phyloP scores from a whole-genome alignment of 2,888 invertebrate species.

The Troides aeacus region DNA sequence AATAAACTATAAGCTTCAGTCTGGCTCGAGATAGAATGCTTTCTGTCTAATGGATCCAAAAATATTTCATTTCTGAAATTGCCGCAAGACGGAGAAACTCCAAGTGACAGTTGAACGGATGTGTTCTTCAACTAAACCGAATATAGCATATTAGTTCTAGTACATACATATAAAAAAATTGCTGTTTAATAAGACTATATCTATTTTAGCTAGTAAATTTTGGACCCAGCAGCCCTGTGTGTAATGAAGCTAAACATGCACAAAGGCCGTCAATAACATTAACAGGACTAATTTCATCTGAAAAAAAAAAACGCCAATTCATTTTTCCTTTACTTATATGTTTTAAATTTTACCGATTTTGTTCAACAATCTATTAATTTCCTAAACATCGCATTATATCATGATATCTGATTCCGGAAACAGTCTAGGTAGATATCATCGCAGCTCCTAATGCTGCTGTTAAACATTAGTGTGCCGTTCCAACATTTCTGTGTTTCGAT shows the following conservation, averaged over 20 bases:
- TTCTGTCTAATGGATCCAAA: conserved; percentile 73
- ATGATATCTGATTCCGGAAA: too few relatives aligned
- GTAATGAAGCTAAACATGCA: too few relatives aligned
- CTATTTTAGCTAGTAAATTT: not conserved
- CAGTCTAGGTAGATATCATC: too few relatives aligned
- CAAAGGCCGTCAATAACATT: not conserved
- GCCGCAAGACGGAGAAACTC: conserved; percentile 69
- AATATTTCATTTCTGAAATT: conserved; percentile 75
- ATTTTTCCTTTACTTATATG: too few relatives aligned
- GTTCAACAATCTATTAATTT: too few relatives aligned
- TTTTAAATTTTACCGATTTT: too few relatives aligned
- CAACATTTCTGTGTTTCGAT: too few relatives aligned
- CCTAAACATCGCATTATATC: too few relatives aligned
- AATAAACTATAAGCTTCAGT: conserved; percentile 63
- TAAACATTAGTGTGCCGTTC: too few relatives aligned
- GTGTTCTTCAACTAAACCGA: conserved; percentile 45
- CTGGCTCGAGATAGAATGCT: conserved; percentile 58
- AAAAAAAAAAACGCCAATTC: too few relatives aligned
- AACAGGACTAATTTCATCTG: not conserved
- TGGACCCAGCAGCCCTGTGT: too few relatives aligned
- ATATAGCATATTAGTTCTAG: conserved; percentile 57
- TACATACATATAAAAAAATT: conserved; percentile 1
- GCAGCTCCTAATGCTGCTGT: too few relatives aligned
- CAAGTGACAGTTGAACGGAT: conserved; percentile 73
- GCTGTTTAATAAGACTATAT: not conserved